Base-by-base conservation (phyloP, 2,797 vertebrate species). In the Numenius phaeopus region DNA sequence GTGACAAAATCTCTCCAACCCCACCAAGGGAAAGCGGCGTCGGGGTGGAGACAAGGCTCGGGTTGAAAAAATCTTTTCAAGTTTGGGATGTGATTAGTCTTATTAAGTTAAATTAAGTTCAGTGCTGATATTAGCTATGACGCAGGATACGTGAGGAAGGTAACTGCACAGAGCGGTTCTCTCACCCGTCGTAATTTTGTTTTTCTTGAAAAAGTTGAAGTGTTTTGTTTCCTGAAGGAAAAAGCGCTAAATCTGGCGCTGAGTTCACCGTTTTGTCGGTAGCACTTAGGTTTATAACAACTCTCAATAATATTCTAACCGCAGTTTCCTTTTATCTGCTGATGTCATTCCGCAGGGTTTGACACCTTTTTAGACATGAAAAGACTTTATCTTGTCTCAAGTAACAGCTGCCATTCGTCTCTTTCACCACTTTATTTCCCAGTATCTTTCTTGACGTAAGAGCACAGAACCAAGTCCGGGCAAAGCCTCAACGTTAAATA, bases 291-390 rank as follows among this genome's bases (percentile, higher is more conserved):
- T 95, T 98, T 98, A 96, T 98, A 98, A 97, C 98, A 94, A 54
- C 72, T 94, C 90, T 42, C 88, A 86, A 77, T 96, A 89, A 97
- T 96, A 95, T 97, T 79, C 84, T 47, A 86, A 91, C 92, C 62
- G 88, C 95, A 65, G 91, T 50, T 97, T 96, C 98, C 99, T 99
- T 99, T 99, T 92, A 98, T 99, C 99, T 99, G 96, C 98, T 98
- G 98, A 98, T 98, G 96, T 95, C 97, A 98, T 94, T 92, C 84
- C 19, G 95, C 92, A 89, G 86, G 64, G 49, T 75, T 95, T 94
- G 87, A 98, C 99, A 99, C 99, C 99, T 99, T 98, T 96, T 95
- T 98, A 98, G 98, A 99, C 98, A 99, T 99, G 98, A 99, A 99
- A 99, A 98, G 98, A 93, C 95, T 94, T 96, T 73, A 95, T 91